Evolutionary conservation across 2,888 invertebrate genomes (phyloP).

Genomic region (Pyrgus malvae): DNA sequence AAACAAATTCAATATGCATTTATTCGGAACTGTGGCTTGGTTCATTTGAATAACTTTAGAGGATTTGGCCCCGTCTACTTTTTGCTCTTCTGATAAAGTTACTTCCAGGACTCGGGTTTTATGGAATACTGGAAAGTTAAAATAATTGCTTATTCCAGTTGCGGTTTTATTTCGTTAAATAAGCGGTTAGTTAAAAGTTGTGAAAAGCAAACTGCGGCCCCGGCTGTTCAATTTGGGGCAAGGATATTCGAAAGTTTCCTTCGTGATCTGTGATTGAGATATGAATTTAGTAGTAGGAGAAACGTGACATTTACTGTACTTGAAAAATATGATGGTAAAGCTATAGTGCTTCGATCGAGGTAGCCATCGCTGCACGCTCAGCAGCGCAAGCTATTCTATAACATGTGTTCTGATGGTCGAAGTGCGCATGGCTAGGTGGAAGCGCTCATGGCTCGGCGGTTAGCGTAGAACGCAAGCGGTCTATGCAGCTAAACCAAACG

Average conservation of each 20-base stretch:
- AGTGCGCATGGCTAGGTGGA: too few relatives aligned
- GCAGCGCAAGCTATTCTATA: too few relatives aligned
- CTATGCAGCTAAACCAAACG: too few relatives aligned
- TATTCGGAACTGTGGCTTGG: conserved; percentile 66
- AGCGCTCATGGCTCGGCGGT: too few relatives aligned
- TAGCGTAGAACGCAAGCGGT: too few relatives aligned
- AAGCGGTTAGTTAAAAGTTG: conserved; percentile 23
- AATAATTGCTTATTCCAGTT: conserved; percentile 21
- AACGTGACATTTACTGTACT: too few relatives aligned
- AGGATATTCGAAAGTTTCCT: background rate
- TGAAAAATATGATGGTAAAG: too few relatives aligned
- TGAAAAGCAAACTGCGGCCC: background rate
- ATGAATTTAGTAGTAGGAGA: too few relatives aligned
- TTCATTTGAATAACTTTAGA: conserved; percentile 74
- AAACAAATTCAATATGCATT: conserved; percentile 80
- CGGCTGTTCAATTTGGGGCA: background rate
- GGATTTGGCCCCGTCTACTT: conserved; percentile 48
- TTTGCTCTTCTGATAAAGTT: conserved; percentile 31
- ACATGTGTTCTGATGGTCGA: too few relatives aligned
- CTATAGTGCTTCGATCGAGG: too few relatives aligned
- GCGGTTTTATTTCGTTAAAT: conserved; percentile 20
- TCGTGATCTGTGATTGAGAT: too few relatives aligned
- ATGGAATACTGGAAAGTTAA: conserved; percentile 25
- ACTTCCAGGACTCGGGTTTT: conserved; percentile 20
- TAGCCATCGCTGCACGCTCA: too few relatives aligned